Conservation (phyloP, 1,140 invertebrate genomes). For the Lasioglossum albipes region DNA sequence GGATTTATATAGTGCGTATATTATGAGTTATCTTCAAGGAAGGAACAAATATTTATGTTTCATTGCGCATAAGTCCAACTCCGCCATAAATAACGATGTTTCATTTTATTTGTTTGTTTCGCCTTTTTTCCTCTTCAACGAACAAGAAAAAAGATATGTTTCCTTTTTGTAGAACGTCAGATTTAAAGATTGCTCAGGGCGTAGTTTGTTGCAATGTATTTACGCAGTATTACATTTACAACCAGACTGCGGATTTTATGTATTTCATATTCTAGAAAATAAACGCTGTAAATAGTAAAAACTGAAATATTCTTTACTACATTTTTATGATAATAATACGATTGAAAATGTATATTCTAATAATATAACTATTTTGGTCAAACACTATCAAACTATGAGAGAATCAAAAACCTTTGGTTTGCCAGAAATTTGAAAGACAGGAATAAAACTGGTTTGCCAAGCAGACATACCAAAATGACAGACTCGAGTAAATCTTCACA, state of each 20-base stretch:
- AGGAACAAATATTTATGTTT: constrained; percentile 42
- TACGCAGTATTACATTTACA: neutral
- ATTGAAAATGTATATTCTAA: too few relatives aligned
- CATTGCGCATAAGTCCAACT: constrained; percentile 15
- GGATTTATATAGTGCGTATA: constrained; percentile 46
- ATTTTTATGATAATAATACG: too few relatives aligned
- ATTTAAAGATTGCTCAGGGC: neutral
- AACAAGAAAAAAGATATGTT: neutral
- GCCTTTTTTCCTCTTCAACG: neutral
- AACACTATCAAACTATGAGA: neutral
- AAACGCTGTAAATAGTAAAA: too few relatives aligned
- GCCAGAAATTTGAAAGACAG: neutral
- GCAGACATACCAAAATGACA: neutral
- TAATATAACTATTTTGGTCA: too few relatives aligned
- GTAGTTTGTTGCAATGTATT: neutral
- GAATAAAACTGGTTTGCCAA: neutral
- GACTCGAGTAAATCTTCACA: neutral
- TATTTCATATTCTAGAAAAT: too few relatives aligned
- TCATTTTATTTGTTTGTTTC: constrained; percentile 47
- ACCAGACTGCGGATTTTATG: too few relatives aligned
- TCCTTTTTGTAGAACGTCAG: neutral
- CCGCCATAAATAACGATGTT: constrained; percentile 63
- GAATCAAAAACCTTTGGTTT: neutral
- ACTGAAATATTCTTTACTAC: too few relatives aligned
- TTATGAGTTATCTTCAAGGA: constrained; percentile 26